Percentiles rank a stretch among this genome's conserved stretches.
phyloP scores from a whole-genome alignment of 2,888 invertebrate species.

The Eupithecia vulgata region DNA sequence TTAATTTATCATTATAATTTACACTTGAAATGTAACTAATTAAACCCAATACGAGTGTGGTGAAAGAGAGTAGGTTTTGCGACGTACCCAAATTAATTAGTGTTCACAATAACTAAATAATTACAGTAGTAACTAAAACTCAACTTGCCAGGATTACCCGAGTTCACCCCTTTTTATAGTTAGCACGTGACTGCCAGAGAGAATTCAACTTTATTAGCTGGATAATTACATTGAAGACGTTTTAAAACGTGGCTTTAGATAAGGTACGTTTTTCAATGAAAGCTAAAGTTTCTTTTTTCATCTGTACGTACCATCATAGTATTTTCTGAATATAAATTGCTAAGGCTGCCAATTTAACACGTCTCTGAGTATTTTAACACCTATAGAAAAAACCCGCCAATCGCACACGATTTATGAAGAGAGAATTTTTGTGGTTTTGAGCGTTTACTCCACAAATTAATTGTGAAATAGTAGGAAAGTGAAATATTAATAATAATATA shows the following conservation, averaged over 20 bases:
- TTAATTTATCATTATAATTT: background rate
- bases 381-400: background rate
- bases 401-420: background rate
- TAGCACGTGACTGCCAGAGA: slow-evolving; percentile 39
- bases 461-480: background rate
- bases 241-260: slow-evolving; percentile 33
- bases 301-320: background rate
- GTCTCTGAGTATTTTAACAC: background rate
- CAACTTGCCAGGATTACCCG: slow-evolving; percentile 35
- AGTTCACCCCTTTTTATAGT: slow-evolving; percentile 42
- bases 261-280: slow-evolving; percentile 9
- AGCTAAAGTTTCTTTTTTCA: background rate
- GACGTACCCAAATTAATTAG: slow-evolving; percentile 35
- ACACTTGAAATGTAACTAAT: background rate
- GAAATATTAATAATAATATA: too few species aligned
- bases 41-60: background rate
- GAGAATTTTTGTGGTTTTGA: background rate
- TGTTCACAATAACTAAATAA: slow-evolving; percentile 36
- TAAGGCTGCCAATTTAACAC: background rate
- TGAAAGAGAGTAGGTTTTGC: background rate
- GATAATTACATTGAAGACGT: slow-evolving; percentile 44
- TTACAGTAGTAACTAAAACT: slow-evolving; percentile 36
- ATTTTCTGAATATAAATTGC: background rate
- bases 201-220: slow-evolving; percentile 42
- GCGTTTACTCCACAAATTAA: background rate